Conservation (phyloP, 2,113 vertebrate genomes). For the Triplophysa siluroides region DNA sequence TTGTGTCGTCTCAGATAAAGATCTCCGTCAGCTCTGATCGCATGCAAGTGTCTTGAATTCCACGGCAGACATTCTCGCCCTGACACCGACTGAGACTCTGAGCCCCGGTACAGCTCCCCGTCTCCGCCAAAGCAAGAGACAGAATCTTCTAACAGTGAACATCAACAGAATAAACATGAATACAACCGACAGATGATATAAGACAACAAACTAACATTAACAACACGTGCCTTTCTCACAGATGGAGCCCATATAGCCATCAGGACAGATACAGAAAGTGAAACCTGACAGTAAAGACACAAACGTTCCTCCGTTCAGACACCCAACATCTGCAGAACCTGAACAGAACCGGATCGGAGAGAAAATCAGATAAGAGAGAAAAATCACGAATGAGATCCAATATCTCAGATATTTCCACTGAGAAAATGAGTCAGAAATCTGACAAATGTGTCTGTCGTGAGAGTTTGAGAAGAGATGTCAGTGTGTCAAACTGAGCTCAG, state of each 20-base stretch:
- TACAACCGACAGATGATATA: background rate
- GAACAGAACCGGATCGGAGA: no score
- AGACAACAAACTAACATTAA: background rate
- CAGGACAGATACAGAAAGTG: constrained; percentile 64
- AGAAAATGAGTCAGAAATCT: no score
- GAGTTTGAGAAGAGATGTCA: no score
- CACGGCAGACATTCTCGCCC: constrained; percentile 62
- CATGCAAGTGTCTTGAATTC: constrained; percentile 48
- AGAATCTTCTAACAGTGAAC: background rate
- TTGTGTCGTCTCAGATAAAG: constrained; percentile 66
- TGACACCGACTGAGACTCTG: constrained; percentile 48
- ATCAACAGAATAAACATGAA: background rate
- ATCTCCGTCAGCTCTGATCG: constrained; percentile 47
- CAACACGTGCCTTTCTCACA: constrained; percentile 64
- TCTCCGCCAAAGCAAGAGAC: constrained; percentile 60
- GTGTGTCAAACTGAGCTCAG: no score
- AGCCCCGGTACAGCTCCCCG: constrained; percentile 65
- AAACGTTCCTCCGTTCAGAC: constrained; percentile 64
- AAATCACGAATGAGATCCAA: no score
- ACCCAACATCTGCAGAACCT: constrained; percentile 16
- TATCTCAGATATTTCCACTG: no score
- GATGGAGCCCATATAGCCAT: constrained; percentile 55
- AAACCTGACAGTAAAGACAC: constrained; percentile 36
- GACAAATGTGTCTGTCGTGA: no score
- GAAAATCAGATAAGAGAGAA: no score